Evolutionary conservation across 2,113 vertebrate genomes (phyloP).

Genomic region (Cryptotis parvus): DNA sequence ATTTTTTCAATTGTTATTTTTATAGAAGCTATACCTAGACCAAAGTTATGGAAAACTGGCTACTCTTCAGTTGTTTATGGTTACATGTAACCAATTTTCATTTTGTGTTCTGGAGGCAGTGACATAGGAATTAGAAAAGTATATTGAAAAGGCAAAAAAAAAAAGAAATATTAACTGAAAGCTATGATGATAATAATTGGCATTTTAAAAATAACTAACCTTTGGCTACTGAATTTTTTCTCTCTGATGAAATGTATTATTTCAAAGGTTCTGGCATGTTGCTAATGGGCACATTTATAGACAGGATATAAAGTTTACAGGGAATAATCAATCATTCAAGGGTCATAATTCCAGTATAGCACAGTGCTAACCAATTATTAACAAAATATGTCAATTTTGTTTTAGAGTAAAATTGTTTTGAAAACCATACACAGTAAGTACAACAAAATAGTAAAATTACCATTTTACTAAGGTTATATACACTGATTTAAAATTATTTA

Average conservation of each 20-base stretch:
- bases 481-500: neutral
- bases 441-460: constrained; percentile 62
- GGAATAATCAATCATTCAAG: constrained; percentile 45
- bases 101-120: neutral
- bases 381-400: constrained; percentile 56
- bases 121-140: neutral
- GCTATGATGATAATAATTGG: neutral
- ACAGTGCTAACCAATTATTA: constrained; percentile 26
- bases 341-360: constrained; percentile 53
- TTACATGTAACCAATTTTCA: neutral
- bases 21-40: constrained; percentile 7
- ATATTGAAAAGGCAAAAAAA: neutral
- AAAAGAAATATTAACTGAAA: constrained; percentile 53
- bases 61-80: neutral
- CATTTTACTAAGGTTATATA: constrained; percentile 60
- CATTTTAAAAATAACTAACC: constrained; percentile 54
- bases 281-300: constrained; percentile 51
- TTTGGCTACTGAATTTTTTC: constrained; percentile 40
- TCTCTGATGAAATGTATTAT: constrained; percentile 40
- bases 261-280: constrained; percentile 45
- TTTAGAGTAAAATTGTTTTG: constrained; percentile 30
- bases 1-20: no score
- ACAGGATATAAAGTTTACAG: constrained; percentile 47
- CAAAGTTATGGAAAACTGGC: constrained; percentile 28
- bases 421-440: constrained; percentile 57